Base-by-base conservation (phyloP, 1,140 invertebrate genomes). In the Heliconius hewitsoni region DNA sequence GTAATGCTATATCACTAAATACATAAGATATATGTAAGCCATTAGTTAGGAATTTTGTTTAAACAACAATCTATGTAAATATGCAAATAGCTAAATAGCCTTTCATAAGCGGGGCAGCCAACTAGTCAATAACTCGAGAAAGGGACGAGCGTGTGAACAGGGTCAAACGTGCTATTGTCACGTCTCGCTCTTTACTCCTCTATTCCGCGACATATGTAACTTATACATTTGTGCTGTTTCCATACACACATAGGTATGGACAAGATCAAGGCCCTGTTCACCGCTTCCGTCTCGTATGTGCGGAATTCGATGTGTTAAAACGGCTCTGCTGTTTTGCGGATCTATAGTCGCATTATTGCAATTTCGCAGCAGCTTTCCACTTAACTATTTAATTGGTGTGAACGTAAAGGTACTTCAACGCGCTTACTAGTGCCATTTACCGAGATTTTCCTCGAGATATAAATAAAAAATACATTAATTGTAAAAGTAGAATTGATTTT, bases 111-210 rank as follows among this genome's bases (percentile, higher is more conserved):
- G 84, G 85, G 84, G 82, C 89, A 82, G 78, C 85, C 82, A 87
- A 90, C 85, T 87, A 88, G 88, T 93, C 90, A 87, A 93, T 91
- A 91, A 88, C 83, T 87, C 86, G 83, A 88, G 88, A 91, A 87
- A 91, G 88, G 85, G 87, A 89, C 87, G 88, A 84, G 84, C 89
- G 90, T 93, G 92, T 86, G 91, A 94, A 94, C 87, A 91, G 86
- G 90, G 90, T 91, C 92, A 87, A 86, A 86, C 86, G 84, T 83
- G 85, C 84, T 82, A 91, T 92, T 94, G 92, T 94, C 86, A 87
- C 79, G 77, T 79, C 83, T 83, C 79, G 78, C 84, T 81, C 84
- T 87, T 87, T 76, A 74, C 72, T 76, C 90, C 88, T 87, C 81
- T 76, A 91, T 87, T 87, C 82, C 74, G 84, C 83, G 85, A 90